Conservation (phyloP, 1,140 invertebrate genomes). For the Zaprionus vittiger region DNA sequence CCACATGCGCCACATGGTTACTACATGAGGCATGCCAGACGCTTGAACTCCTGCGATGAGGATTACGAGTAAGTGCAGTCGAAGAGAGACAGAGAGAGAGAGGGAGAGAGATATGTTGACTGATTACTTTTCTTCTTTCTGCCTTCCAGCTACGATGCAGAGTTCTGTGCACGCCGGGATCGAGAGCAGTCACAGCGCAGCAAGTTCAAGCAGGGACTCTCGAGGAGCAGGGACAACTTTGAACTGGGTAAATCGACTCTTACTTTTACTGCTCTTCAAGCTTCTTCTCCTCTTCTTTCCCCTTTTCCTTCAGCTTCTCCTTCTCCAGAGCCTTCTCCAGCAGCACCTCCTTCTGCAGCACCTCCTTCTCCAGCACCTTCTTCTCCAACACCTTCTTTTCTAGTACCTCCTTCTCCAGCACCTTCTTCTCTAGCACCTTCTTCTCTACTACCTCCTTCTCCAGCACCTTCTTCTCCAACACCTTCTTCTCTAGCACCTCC, state of each 20-base stretch:
- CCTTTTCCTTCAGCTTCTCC: too few species aligned
- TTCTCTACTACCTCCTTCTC: fast-evolving
- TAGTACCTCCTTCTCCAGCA: too few species aligned
- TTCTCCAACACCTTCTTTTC: too few species aligned
- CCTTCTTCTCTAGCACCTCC: too few species aligned
- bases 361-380: too few species aligned
- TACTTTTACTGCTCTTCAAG: too few species aligned
- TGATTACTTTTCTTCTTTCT: not conserved
- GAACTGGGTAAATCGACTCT: conserved; percentile 59
- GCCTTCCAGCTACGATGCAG: conserved; percentile 71
- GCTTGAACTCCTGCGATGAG: conserved; percentile 85
- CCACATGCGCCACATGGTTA: conserved; percentile 65
- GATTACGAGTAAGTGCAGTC: conserved; percentile 85
- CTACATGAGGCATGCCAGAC: conserved; percentile 77
- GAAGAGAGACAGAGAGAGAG: too few species aligned
- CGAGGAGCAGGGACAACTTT: conserved; percentile 79
- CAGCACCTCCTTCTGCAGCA: fast-evolving
- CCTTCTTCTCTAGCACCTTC: too few species aligned
- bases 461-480: too few species aligned
- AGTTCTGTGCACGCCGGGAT: conserved; percentile 70
- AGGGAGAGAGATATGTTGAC: not conserved
- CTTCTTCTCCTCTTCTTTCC: too few species aligned
- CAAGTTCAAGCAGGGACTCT: conserved; percentile 77
- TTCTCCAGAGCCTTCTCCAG: too few species aligned
- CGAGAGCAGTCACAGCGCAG: conserved; percentile 67